phyloP scores from a whole-genome alignment of 2,797 vertebrate genomes.

The Rhinella marina region DNA sequence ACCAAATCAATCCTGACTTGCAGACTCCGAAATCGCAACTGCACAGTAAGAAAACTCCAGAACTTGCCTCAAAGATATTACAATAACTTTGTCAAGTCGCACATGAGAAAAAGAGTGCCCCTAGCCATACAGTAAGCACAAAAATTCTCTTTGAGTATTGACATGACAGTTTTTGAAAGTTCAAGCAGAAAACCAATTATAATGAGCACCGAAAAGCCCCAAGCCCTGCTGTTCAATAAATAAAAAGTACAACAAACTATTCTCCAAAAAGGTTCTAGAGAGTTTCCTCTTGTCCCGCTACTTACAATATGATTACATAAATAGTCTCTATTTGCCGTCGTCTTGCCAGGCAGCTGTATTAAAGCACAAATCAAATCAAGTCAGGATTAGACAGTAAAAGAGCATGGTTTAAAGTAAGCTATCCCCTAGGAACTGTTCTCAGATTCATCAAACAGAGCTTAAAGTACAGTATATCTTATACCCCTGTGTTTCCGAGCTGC shows the following conservation, averaged over 20 bases:
- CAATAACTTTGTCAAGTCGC: slow-evolving; percentile 85
- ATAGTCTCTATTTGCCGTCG: slow-evolving; percentile 84
- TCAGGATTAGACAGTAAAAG: slow-evolving; percentile 89
- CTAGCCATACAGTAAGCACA: slow-evolving; percentile 83
- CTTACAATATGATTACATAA: slow-evolving; percentile 86
- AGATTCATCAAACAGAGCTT: slow-evolving; percentile 88
- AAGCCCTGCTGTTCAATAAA: slow-evolving; percentile 84
- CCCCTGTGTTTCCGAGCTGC: slow-evolving; percentile 78
- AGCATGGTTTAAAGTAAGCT: slow-evolving; percentile 87
- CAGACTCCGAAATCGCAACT: slow-evolving; percentile 74
- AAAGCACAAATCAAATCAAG: slow-evolving; percentile 88
- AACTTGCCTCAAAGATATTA: slow-evolving; percentile 84
- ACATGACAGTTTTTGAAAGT: slow-evolving; percentile 93
- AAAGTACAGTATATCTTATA: slow-evolving; percentile 86
- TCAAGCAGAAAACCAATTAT: slow-evolving; percentile 92
- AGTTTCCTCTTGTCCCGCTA: slow-evolving; percentile 81
- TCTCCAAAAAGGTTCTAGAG: slow-evolving; percentile 83
- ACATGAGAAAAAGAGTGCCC: slow-evolving; percentile 82
- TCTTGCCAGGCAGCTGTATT: slow-evolving; percentile 86
- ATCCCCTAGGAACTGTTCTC: slow-evolving; percentile 86
- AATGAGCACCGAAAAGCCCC: slow-evolving; percentile 84
- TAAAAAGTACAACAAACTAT: slow-evolving; percentile 85
- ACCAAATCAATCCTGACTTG: slow-evolving; percentile 68
- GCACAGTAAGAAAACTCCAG: slow-evolving; percentile 69
- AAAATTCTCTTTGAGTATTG: slow-evolving; percentile 89